Conservation (phyloP, 2,113 vertebrate species). For the Poicephalus meyeri region DNA sequence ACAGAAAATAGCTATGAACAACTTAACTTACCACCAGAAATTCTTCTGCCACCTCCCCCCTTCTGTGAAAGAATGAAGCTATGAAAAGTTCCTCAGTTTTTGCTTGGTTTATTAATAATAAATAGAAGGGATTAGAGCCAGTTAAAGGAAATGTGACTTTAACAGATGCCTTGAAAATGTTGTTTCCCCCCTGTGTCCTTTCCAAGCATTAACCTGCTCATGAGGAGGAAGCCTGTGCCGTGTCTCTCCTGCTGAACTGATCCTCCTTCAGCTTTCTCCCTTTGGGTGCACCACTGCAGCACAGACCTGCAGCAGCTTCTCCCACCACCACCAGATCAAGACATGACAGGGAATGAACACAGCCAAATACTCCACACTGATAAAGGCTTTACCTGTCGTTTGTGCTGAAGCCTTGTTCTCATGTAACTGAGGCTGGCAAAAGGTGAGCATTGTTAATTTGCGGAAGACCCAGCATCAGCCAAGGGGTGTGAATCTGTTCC, state of each 20-base stretch:
- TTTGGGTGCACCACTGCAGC: background rate
- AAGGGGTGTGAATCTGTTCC: background rate
- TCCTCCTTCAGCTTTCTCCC: background rate
- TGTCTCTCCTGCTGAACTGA: background rate
- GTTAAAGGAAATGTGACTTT: background rate
- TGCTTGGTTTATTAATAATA: background rate
- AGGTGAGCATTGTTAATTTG: background rate
- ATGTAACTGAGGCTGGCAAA: background rate
- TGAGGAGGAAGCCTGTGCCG: background rate
- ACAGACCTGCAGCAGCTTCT: background rate
- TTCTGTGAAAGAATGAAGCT: background rate
- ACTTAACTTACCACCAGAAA: background rate
- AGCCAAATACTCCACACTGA: background rate
- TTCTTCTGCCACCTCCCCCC: background rate
- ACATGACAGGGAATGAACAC: background rate
- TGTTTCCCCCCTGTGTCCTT: background rate
- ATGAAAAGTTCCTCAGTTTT: background rate
- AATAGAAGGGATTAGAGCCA: background rate
- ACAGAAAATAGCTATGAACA: constrained; percentile 55
- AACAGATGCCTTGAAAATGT: background rate
- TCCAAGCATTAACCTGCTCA: background rate
- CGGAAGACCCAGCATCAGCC: background rate
- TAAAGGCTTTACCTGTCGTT: background rate
- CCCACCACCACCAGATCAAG: background rate
- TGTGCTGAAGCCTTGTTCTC: background rate